Evolutionary conservation across 2,113 vertebrate genomes (phyloP), one percentile per base, ranked within the genome.

Genomic region (Serinus canaria): DNA sequence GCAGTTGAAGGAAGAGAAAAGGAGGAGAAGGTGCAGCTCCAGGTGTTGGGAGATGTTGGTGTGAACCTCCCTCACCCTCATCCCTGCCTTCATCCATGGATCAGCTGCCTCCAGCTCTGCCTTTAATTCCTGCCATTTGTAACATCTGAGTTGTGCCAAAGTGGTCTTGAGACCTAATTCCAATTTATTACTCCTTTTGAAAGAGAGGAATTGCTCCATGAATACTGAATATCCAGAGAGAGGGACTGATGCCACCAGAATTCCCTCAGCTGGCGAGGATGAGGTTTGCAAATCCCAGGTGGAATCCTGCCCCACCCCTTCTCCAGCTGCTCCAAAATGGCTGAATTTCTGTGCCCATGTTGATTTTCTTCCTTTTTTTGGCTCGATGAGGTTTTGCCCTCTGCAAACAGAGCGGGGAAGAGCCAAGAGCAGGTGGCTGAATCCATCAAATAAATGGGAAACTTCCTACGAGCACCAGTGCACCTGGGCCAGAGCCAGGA

Each of bases 381-480:
- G 78, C 53, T 85, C 19, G 7, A 83, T 35, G 58, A 62, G 11
- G 59, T 81, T 94, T 47, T 88, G 75, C 75, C 92, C 90, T 92
- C 82, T 81, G 79, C 79, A 86, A 93, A 63, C 35, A 56, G 88
- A 87, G 70, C 70, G 55, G 87, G 46, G 58, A 83, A 92, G 89
- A 97, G 84, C 87, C 87, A 80, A 63, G 87, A 94, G 90, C 93
- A 95, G 94, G 94, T 92, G 93, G 70, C 66, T 60, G 39, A 83
- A 91, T 94, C 90, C 75, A 74, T 95, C 91, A 94, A 46, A 49
- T 83, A 80, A 94, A 94, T 90, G 93, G 90, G 91, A 95, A 75
- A 92, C 63, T 87, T 93, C 77, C 89, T 94, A 60, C 4, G 63
- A 96, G 72, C 62, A 79, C 74, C 59, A 91, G 91, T 8, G 41